phyloP scores from a whole-genome alignment of 2,888 invertebrate species.

The Chydorus sphaericus region DNA sequence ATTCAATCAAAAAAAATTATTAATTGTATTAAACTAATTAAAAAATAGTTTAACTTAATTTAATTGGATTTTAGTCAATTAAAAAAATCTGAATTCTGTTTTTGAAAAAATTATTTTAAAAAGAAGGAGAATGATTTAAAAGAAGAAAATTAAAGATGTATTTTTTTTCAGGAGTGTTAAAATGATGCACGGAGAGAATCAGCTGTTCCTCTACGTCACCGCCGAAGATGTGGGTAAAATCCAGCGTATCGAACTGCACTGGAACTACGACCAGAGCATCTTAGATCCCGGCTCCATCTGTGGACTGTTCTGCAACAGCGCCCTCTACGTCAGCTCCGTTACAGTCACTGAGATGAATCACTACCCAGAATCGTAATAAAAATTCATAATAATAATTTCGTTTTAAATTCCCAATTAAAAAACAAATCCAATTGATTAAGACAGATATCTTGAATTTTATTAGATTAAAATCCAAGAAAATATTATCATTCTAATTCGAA shows the following conservation, averaged over 20 bases:
- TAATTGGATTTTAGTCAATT: too few relatives aligned
- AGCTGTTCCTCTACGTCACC: constrained; percentile 58
- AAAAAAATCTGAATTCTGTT: too few relatives aligned
- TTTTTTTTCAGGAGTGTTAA: constrained; percentile 32
- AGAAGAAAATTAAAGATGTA: background rate
- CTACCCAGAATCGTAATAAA: constrained; percentile 13
- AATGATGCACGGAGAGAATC: constrained; percentile 59
- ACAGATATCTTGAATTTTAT: too few relatives aligned
- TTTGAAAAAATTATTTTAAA: background rate
- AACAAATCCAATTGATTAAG: too few relatives aligned
- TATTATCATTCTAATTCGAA: too few relatives aligned
- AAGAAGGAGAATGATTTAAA: background rate
- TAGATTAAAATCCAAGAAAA: too few relatives aligned
- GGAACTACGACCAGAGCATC: constrained; percentile 73
- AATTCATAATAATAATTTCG: background rate
- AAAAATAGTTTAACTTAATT: background rate
- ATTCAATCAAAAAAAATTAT: too few relatives aligned
- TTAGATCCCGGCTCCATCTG: constrained; percentile 5
- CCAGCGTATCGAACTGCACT: constrained; percentile 49
- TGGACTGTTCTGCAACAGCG: constrained; percentile 60
- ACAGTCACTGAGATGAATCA: constrained; percentile 43
- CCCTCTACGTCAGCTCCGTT: constrained; percentile 58
- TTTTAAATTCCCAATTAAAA: background rate
- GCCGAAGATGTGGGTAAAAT: constrained; percentile 46
- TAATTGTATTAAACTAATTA: background rate